Evolutionary conservation across 2,888 invertebrate species (phyloP).

Genomic region (Calliphora vomitoria): DNA sequence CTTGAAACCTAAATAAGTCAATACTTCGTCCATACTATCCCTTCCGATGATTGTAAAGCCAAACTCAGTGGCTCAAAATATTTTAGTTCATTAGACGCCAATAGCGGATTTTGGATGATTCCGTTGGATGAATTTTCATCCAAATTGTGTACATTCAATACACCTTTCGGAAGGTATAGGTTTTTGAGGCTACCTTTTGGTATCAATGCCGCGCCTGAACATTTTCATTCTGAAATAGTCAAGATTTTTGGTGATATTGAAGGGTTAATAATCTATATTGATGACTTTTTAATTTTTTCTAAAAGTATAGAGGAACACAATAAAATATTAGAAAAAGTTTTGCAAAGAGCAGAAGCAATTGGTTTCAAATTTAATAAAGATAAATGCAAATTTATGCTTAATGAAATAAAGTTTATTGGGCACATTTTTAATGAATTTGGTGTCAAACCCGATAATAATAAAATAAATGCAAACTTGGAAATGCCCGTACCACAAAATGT

Average conservation of each 20-base stretch:
- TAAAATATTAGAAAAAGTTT: constrained; percentile 45
- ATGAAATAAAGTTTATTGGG: constrained; percentile 57
- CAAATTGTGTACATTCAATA: constrained; percentile 75
- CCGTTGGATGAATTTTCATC: constrained; percentile 72
- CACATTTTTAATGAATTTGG: constrained; percentile 52
- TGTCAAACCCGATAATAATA: constrained; percentile 31
- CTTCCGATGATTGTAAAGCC: constrained; percentile 61
- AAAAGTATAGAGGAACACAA: constrained; percentile 53
- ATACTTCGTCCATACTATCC: constrained; percentile 59
- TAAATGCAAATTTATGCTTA: constrained; percentile 44
- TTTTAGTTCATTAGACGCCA: constrained; percentile 66
- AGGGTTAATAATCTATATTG: constrained; percentile 49
- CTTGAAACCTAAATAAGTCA: constrained; percentile 70
- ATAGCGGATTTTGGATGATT: constrained; percentile 74
- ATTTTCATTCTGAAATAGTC: constrained; percentile 5
- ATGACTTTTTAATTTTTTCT: constrained; percentile 66
- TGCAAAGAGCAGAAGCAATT: constrained; percentile 54
- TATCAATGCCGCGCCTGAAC: no score
- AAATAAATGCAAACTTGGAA: constrained; percentile 38
- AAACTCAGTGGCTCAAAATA: constrained; percentile 54
- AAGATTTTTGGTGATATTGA: constrained; percentile 57
- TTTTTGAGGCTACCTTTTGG: no score
- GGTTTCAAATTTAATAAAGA: constrained; percentile 64
- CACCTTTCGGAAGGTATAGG: constrained; percentile 5
- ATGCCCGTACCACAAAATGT: constrained; percentile 27